Conservation (phyloP, 1,140 invertebrate species). For the Drosophila bipectinata region DNA sequence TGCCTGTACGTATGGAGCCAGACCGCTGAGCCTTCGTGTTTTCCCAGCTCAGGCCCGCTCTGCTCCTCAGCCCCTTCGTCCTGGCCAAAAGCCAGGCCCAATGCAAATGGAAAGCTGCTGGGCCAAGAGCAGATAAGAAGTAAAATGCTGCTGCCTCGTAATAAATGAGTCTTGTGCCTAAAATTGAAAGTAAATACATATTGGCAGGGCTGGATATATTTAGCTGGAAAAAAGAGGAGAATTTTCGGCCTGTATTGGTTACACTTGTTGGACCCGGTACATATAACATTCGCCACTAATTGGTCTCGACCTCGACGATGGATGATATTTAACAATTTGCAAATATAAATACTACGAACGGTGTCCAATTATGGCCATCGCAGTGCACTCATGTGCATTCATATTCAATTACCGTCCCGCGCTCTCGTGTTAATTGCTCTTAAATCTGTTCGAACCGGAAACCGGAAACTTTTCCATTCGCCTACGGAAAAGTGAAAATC, state of each 20-base stretch:
- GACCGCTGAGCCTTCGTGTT: slow-evolving; percentile 7
- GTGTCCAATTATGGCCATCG: slow-evolving; percentile 40
- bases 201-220: slow-evolving; percentile 50
- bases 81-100: slow-evolving; percentile 25
- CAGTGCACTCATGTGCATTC: slow-evolving; percentile 56
- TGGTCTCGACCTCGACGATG: slow-evolving; percentile 8
- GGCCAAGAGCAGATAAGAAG: slow-evolving; percentile 48
- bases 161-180: slow-evolving; percentile 73
- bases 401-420: slow-evolving; percentile 65
- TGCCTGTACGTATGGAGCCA: slow-evolving; percentile 35
- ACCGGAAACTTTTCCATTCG: slow-evolving; percentile 25
- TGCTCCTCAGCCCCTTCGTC: not conserved
- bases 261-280: slow-evolving; percentile 29
- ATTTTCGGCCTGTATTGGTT: not conserved
- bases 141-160: slow-evolving; percentile 31
- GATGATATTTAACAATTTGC: slow-evolving; percentile 40
- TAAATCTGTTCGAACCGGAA: slow-evolving; percentile 52
- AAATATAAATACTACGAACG: slow-evolving; percentile 44
- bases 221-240: slow-evolving; percentile 6
- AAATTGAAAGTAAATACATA: slow-evolving; percentile 81
- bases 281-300: slow-evolving; percentile 41
- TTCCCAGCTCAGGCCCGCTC: too few species aligned
- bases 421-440: slow-evolving; percentile 66
- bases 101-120: slow-evolving; percentile 46
- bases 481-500: not conserved